Evolutionary conservation across 1,140 invertebrate genomes (phyloP), one percentile per base, ranked within the genome.

Genomic region (Brachionus paranguensis): DNA sequence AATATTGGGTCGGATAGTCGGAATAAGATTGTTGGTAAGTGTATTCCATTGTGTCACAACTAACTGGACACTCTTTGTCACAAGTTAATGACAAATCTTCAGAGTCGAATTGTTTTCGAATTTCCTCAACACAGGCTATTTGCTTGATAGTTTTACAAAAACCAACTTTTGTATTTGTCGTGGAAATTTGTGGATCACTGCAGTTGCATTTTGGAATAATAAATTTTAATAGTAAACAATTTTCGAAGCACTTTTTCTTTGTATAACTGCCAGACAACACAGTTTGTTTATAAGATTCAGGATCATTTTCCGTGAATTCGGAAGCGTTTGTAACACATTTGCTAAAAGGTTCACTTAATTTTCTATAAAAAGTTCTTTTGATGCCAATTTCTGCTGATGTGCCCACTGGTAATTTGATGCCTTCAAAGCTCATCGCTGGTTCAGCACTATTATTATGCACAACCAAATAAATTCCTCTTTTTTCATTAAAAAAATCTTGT

Each of bases 161-260:
- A 17, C 5, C n/a, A 6, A 14, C 0, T 27, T 29, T 33, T 29
- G 10, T 2, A 37, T 33, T 14, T 3, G 11, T 12, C 5, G 33
- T 37, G 33, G 33, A 37, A 37, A 37, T 37, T 37, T 37, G 33
- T 37, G 78, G 78, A 60, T 81, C 78, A 29, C 27, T 64, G 27
- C 78, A 81, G 12, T 81, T 81, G 27, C 78, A 81, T 17, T 33
- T 14, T 27, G 78, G 50, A 14, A 64, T 33, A 33, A 81, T 81
- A 29, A 64, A 81, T 10, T 24, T 27, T 24, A 37, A 17, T 11
- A 33, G 53, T 4, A 81, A 6, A 47, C 78, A 81, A 20, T 41
- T 65, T 68, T 81, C 78, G 27, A 29, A 60, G 41, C 78, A 81
- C 3, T 33, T 41, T 47, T 60, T 81, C 29, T 11, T 41, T 4